A percentile compares a stretch with the other conserved stretches of the same genome.
phyloP scores from a whole-genome alignment of 2,888 invertebrate genomes.

The Scaptomyza parva region DNA sequence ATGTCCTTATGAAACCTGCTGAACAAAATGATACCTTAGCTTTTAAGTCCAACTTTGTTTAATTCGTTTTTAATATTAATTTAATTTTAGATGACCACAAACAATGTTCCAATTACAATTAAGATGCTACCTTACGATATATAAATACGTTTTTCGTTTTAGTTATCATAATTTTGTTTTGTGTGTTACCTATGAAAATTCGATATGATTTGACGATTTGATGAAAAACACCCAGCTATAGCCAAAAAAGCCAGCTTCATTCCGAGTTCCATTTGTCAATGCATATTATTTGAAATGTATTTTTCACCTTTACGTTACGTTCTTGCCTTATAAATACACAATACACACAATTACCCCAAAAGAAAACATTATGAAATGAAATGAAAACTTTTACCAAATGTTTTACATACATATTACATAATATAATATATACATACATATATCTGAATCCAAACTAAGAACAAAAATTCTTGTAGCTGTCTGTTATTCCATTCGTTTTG shows the following conservation, averaged over 20 bases:
- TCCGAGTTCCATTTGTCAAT: slow-evolving; percentile 59
- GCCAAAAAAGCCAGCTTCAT: slow-evolving; percentile 52
- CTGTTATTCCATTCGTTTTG: slow-evolving; percentile 76
- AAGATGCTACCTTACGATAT: slow-evolving; percentile 35
- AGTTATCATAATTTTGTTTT: slow-evolving; percentile 19
- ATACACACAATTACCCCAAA: slow-evolving; percentile 4
- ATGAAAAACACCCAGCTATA: slow-evolving; percentile 30
- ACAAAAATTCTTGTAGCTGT: slow-evolving; percentile 79
- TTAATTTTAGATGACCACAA: slow-evolving; percentile 41
- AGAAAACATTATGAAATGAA: slow-evolving; percentile 30
- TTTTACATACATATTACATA: slow-evolving; percentile 19
- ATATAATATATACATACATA: slow-evolving; percentile 2
- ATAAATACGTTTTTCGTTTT: slow-evolving; percentile 32
- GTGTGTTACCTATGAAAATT: slow-evolving; percentile 21
- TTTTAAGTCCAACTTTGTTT: slow-evolving; percentile 63
- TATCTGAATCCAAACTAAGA: slow-evolving; percentile 42
- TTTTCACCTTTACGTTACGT: slow-evolving; percentile 22
- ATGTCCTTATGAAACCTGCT: slow-evolving; percentile 59
- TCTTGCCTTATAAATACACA: slow-evolving; percentile 24
- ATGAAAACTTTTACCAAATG: slow-evolving; percentile 28
- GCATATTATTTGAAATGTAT: slow-evolving; percentile 45
- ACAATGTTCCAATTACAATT: slow-evolving; percentile 40
- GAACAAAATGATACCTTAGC: slow-evolving; percentile 62
- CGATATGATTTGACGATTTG: slow-evolving; percentile 32
- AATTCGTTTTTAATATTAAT: slow-evolving; percentile 56